Conservation (phyloP, 92 coral and sea anemone genomes). For the Porites cylindrica region DNA sequence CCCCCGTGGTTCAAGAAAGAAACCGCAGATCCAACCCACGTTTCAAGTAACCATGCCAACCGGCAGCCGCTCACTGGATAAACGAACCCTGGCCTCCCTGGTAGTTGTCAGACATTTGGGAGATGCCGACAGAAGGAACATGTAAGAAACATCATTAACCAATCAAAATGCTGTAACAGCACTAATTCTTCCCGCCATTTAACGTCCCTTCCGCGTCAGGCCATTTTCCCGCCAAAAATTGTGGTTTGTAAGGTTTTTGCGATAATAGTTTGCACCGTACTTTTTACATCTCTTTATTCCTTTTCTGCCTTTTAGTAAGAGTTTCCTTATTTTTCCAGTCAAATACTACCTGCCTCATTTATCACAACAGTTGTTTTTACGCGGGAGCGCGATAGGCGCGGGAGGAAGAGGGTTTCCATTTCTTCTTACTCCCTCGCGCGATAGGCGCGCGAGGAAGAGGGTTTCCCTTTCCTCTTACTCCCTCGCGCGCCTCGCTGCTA, state of each 20-base stretch:
- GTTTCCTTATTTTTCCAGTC: not conserved
- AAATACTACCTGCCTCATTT: too few species aligned
- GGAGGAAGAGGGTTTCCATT: too few species aligned
- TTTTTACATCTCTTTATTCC: not conserved
- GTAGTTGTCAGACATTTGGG: constrained; percentile 92
- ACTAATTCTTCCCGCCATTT: too few species aligned
- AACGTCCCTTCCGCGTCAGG: too few species aligned
- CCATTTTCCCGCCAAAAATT: not conserved
- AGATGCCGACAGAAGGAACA: constrained; percentile 78
- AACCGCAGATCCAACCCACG: constrained; percentile 61
- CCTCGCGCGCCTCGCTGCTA: too few species aligned
- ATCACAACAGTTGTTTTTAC: not conserved
- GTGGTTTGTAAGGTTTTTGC: not conserved
- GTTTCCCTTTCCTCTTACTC: too few species aligned
- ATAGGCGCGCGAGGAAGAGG: too few species aligned
- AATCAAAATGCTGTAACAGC: not conserved
- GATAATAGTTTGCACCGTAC: not conserved
- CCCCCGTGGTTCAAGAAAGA: constrained; percentile 76
- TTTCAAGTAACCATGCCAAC: constrained; percentile 84
- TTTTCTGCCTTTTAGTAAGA: not conserved
- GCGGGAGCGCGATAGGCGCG: not conserved
- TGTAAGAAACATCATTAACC: constrained; percentile 41
- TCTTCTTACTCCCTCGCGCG: too few species aligned
- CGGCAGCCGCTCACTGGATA: constrained; percentile 90
- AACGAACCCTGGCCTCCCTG: constrained; percentile 91